Percentiles rank a stretch among this genome's conserved stretches.
Evolutionary conservation across 2,888 invertebrate species (phyloP).

Genomic region (Brachyopa scutellaris): DNA sequence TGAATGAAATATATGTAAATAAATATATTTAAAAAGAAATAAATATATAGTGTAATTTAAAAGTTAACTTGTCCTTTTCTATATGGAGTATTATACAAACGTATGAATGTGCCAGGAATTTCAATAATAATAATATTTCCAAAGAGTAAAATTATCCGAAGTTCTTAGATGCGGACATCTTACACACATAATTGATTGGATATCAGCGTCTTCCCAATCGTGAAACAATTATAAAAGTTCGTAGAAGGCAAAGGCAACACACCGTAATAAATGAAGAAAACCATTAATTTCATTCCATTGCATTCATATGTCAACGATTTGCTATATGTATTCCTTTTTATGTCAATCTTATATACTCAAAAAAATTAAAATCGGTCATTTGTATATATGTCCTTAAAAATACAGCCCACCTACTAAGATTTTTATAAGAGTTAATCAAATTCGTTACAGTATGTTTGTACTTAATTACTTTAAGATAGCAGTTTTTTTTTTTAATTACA

Average conservation of each 20-base stretch:
- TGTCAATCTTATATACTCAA: slow-evolving; percentile 27
- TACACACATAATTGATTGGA: slow-evolving; percentile 6
- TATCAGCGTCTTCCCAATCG: neutral
- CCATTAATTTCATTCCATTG: slow-evolving; percentile 25
- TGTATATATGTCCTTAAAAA: too few relatives aligned
- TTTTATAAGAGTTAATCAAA: too few relatives aligned
- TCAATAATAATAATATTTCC: too few relatives aligned
- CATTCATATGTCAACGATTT: slow-evolving; percentile 51
- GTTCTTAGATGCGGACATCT: too few relatives aligned
- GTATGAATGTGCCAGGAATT: too few relatives aligned
- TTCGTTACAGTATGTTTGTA: too few relatives aligned
- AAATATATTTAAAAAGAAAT: slow-evolving; percentile 69
- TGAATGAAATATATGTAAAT: slow-evolving; percentile 66
- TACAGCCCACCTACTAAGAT: too few relatives aligned
- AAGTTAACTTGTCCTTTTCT: too few relatives aligned
- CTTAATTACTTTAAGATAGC: too few relatives aligned
- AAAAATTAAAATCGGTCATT: neutral
- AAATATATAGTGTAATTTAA: slow-evolving; percentile 56
- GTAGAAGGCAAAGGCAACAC: slow-evolving; percentile 6
- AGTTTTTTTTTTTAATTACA: too few relatives aligned
- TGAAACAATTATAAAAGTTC: slow-evolving; percentile 24
- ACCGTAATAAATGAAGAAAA: slow-evolving; percentile 42
- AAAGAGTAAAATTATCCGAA: too few relatives aligned
- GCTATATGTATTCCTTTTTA: slow-evolving; percentile 35
- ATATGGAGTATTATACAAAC: too few relatives aligned